Percentiles rank a stretch among this genome's conserved stretches.
Conservation (phyloP, 2,797 vertebrate species). For the Naso thynnoides region DNA sequence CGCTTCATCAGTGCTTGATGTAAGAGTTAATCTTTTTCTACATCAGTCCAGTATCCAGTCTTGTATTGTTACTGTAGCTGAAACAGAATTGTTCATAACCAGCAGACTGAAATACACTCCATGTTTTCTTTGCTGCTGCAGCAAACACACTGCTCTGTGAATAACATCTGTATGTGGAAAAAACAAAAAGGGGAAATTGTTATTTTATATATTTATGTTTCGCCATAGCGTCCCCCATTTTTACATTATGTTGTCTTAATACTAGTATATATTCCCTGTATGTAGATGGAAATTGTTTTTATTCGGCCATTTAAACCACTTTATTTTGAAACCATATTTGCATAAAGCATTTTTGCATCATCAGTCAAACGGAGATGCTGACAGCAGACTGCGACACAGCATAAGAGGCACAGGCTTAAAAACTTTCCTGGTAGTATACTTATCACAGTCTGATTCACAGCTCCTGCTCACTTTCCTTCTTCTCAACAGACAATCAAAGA, state of each 20-base stretch:
- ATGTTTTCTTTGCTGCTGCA: too few species aligned
- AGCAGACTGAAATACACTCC: background rate
- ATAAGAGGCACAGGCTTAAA: background rate
- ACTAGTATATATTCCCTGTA: background rate
- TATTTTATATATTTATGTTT: background rate
- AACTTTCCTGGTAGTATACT: too few species aligned
- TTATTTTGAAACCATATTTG: background rate
- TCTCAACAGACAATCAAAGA: conserved; percentile 88
- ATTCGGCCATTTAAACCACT: background rate
- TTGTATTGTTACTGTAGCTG: too few species aligned
- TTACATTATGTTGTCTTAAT: background rate
- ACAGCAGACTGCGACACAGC: background rate
- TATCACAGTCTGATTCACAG: too few species aligned
- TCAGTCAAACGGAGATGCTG: background rate
- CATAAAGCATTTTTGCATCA: background rate
- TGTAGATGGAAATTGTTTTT: background rate
- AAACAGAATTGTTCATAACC: background rate
- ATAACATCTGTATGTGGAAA: background rate
- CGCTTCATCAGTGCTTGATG: conserved; percentile 89
- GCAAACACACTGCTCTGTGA: background rate
- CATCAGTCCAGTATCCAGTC: background rate
- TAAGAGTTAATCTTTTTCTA: conserved; percentile 57
- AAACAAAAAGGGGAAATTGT: background rate
- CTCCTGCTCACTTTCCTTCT: too few species aligned
- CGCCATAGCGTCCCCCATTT: background rate